Evolutionary conservation across 2,113 vertebrate genomes (phyloP), one percentile per base, ranked within the genome.

Genomic region (Ammodytes marinus): DNA sequence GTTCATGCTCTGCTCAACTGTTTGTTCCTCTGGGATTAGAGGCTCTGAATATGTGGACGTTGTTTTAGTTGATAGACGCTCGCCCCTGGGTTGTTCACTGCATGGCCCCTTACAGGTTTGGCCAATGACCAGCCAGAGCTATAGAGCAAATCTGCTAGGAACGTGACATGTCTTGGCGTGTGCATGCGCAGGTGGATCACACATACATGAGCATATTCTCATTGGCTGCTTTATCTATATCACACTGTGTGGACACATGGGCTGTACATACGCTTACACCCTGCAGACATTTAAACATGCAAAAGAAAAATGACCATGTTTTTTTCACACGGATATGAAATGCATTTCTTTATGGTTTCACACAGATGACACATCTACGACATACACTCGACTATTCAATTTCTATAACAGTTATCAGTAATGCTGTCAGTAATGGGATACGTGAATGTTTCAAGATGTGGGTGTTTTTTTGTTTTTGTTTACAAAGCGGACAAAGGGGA

Each of bases 1-100:
- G 89, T 95, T 90, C 82, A 92, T 90, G 87, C 80, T 82, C 85
- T 74, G 70, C 78, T 85, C 86, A 85, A 79, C 69, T 90, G 88
- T 92, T 88, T 90, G 89, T 88, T 92, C 73, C 80, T 86, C 50
- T 82, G 13, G 69, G 92, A 85, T 92, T 88, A 86, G 87, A 85
- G 79, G 74, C 64, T 88, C 50, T 74, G 82, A 82, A 88, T 76
- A 77, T 89, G 83, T 91, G 79, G 83, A 74, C 69, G 73, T 83
- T 89, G 86, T 87, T 74, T 27, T 82, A 80, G 73, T 80, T 82
- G 84, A 83, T 72, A 83, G 83, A 83, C 40, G 58, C 59, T 91
- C 7, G 40, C 75, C 42, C 27, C 40, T 50, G 60, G 79, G 59
- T 77, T 82, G 70, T 78, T 80, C 61, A 61, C 72, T 19, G 27